phyloP scores from a whole-genome alignment of 2,888 invertebrate genomes.

The Diaprepes abbreviatus region DNA sequence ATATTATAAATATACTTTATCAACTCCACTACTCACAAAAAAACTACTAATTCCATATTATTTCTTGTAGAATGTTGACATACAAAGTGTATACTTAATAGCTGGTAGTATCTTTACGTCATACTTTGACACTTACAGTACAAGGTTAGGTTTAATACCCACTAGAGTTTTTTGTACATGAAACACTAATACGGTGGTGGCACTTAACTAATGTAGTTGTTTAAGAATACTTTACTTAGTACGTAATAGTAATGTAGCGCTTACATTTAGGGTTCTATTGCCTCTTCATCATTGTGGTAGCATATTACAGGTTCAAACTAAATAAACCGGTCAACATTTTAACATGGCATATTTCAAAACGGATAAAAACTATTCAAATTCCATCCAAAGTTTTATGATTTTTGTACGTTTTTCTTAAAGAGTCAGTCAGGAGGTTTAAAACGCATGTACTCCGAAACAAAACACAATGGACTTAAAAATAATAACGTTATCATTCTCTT shows the following conservation, averaged over 20 bases:
- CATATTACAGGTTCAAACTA: slow-evolving; percentile 66
- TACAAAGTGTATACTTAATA: slow-evolving; percentile 64
- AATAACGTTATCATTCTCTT: too few relatives aligned
- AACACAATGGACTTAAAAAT: too few relatives aligned
- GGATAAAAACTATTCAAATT: slow-evolving; percentile 45
- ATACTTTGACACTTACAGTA: slow-evolving; percentile 64
- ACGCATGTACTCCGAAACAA: too few relatives aligned
- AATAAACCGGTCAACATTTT: slow-evolving; percentile 48
- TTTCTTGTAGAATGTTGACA: slow-evolving; percentile 57
- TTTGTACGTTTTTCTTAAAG: too few relatives aligned
- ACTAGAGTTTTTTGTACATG: slow-evolving; percentile 66
- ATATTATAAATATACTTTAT: neutral
- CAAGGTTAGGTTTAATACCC: slow-evolving; percentile 64
- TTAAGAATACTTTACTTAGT: slow-evolving; percentile 63
- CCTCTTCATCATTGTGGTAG: slow-evolving; percentile 68
- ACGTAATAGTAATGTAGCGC: slow-evolving; percentile 59
- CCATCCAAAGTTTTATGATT: slow-evolving; percentile 20
- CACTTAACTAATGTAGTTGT: slow-evolving; percentile 67
- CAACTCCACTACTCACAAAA: slow-evolving; percentile 22
- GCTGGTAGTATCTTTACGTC: slow-evolving; percentile 61
- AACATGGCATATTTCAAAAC: slow-evolving; percentile 65
- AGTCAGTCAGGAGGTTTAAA: too few relatives aligned
- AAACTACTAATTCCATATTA: slow-evolving; percentile 11
- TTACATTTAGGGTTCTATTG: slow-evolving; percentile 57
- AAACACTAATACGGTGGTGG: slow-evolving; percentile 68